A percentile compares a stretch with the other conserved stretches of the same genome.
Conservation (phyloP, 2,797 vertebrate species). For the Balearica regulorum region DNA sequence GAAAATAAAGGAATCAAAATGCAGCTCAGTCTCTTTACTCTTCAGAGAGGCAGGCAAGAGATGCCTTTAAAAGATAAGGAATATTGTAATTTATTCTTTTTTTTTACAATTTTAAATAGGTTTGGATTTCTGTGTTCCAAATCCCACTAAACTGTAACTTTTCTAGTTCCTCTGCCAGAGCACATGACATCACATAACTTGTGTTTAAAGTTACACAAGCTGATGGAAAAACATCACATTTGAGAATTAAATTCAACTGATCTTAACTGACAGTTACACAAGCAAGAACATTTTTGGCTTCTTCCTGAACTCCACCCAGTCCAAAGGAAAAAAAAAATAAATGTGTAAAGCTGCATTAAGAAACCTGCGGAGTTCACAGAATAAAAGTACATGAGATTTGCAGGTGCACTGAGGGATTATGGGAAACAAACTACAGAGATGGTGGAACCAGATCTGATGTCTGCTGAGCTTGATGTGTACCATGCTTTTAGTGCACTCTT, state of each 20-base stretch:
- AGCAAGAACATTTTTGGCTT: neutral
- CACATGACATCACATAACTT: neutral
- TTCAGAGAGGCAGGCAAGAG: neutral
- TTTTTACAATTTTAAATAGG: neutral
- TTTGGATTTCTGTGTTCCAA: neutral
- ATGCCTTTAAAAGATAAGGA: neutral
- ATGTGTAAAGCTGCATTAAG: neutral
- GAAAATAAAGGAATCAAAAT: neutral
- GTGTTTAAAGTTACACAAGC: neutral
- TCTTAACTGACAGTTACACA: slow-evolving; percentile 5
- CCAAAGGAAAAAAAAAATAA: neutral
- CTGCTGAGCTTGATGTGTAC: neutral
- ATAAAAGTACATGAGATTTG: neutral
- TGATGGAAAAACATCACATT: neutral
- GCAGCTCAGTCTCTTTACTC: neutral
- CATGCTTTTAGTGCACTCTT: neutral
- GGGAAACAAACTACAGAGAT: neutral
- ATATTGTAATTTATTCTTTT: neutral
- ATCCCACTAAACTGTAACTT: neutral
- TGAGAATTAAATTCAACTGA: neutral
- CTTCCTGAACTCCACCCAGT: neutral
- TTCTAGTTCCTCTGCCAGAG: neutral
- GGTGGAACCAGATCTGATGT: neutral
- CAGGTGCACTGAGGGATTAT: neutral
- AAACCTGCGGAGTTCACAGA: neutral